phyloP scores from a whole-genome alignment of 1,140 invertebrate species.

The Zaprionus africanus region DNA sequence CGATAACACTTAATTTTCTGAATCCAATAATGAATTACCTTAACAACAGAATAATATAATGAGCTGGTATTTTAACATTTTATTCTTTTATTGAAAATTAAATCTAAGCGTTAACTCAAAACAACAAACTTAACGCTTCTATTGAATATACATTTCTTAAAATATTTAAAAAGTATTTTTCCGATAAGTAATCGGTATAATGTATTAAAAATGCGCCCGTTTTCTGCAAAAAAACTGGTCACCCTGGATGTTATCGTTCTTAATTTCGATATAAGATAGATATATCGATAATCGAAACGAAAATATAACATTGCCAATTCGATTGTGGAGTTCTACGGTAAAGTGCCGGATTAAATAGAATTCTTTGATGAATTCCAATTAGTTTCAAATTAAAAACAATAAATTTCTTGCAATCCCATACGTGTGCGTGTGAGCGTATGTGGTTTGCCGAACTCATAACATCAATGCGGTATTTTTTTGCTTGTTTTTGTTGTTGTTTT shows the following conservation, averaged over 20 bases:
- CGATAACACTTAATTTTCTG: too few species aligned
- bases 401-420: slow-evolving; percentile 11
- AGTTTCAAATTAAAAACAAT: slow-evolving; percentile 20
- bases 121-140: too few species aligned
- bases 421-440: slow-evolving; percentile 13
- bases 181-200: background rate
- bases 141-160: too few species aligned
- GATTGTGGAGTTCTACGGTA: slow-evolving; percentile 49
- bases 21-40: too few species aligned
- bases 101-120: too few species aligned
- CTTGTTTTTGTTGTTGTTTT: slow-evolving; percentile 21
- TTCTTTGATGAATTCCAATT: slow-evolving; percentile 31
- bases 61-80: too few species aligned
- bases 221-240: slow-evolving; percentile 5
- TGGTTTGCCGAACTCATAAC: background rate
- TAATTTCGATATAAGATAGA: slow-evolving; percentile 7
- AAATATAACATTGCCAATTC: slow-evolving; percentile 38
- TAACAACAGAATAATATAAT: too few species aligned
- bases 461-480: slow-evolving; percentile 5
- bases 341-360: slow-evolving; percentile 39
- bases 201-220: slow-evolving; percentile 2
- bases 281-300: slow-evolving; percentile 27
- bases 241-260: slow-evolving; percentile 1
- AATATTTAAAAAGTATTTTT: background rate
- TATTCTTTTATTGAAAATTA: too few species aligned